Base-by-base conservation (phyloP, 2,888 invertebrate species). In the Caradrina kadenii region DNA sequence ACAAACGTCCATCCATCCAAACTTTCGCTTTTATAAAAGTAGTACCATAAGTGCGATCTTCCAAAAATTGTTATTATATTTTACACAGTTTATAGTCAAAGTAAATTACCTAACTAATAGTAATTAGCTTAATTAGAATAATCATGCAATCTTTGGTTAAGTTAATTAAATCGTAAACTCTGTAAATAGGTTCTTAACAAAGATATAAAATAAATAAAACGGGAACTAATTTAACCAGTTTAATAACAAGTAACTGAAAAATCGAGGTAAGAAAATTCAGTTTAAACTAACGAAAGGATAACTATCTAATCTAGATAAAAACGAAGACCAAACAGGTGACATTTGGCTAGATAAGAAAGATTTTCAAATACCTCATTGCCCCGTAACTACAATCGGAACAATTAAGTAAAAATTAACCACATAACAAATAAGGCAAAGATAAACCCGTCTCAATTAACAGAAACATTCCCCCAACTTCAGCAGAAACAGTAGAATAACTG, bases 111-210 rank as follows among this genome's bases (percentile, higher is more conserved):
- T 55, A 77, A 11, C 8, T 55, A n/a, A 62, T 10, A 17, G 8
- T 35, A 58, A 58, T 77, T 42, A 58, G 35, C 22, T 35, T 53
- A 42, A 76, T 61, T 55, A 58, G 21, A 49, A 72, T 78, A 42
- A n/a, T n/a, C 19, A 35, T 60, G 42, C 22, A 64, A 54, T 48
- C 19, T 55, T 52, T 45, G 78, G 64, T 42, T 55, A 45, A 55
- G 31, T 58, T 61, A 60, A 73, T 69, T 55, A 74, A 31, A 39
- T 58, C 48, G 48, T 74, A 61, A 68, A 58, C 61, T 35, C 62
- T 11, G 15, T 62, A 54, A n/a, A 68, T 50, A 45, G 17, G 55
- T 49, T 31, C n/a, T 1, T 52, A 48, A 21, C 17, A 31, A 56
- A 76, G 17, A 15, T 17, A 35, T 49, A 42, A 42, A 19, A 58